Base-by-base conservation (phyloP, 92 coral and sea anemone genomes). In the Porites divaricata region DNA sequence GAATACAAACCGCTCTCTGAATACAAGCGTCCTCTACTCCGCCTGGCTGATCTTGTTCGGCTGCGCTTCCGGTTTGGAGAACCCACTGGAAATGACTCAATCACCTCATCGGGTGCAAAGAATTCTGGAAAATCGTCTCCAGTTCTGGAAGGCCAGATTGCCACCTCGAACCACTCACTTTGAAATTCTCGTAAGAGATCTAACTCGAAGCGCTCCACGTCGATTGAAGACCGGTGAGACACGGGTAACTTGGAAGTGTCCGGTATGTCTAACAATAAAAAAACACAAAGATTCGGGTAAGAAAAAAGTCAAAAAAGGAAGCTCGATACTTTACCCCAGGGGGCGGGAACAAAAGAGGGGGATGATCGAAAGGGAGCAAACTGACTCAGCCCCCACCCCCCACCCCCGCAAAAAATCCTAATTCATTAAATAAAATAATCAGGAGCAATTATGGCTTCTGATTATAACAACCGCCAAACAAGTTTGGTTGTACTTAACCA, bases 101-200 rank as follows among this genome's bases (percentile, higher is more conserved):
- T 58, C 45, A 74, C 90, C n/a, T 69, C 56, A 80, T 94, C 93
- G 4, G 95, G 88, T 51, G 90, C 93, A 49, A 94, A 87, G 85
- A 94, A 92, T 20, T 71, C 83, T 52, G 89, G 91, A 56, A 77
- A 52, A 8, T 58, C 76, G 0, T 84, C 76, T 15, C 77, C 69
- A 19, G 90, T 1, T 70, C 41, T 76, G 56, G 75, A 41, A 51
- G 70, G 70, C 91, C 90, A 86, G 63, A 94, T 76, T 15, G 87
- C 92, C 52, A 92, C 96, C 78, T 96, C 99, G 80, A 94, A 90
- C 99, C 99, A 96, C 21, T 94, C 91, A 19, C 77, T 81, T 82
- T 95, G 93, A 86, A 96, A 96, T 35, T 83, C 75, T 53, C 59
- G 68, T 66, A 92, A 83, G 48, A 84, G 81, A 10, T 94, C 92